Evolutionary conservation across 2,113 vertebrate genomes (phyloP).

Genomic region (Poecilia latipinna): DNA sequence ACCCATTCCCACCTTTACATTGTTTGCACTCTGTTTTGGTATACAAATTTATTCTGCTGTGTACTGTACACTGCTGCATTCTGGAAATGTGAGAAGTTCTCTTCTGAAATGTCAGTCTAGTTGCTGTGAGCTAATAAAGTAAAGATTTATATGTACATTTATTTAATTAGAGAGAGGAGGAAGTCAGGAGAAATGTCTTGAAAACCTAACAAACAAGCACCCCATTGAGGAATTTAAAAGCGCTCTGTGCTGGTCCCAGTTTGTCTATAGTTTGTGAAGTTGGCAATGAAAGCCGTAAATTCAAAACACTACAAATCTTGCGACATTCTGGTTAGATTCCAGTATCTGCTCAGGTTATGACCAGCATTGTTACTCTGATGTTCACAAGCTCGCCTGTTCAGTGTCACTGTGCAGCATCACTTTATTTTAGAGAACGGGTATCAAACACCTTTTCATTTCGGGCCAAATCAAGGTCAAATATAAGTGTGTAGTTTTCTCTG

Average conservation of each 20-base stretch:
- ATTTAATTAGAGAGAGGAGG: neutral
- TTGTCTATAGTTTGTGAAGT: neutral
- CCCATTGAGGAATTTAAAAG: neutral
- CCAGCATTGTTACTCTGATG: neutral
- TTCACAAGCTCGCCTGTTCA: neutral
- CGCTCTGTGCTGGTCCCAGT: neutral
- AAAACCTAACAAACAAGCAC: neutral
- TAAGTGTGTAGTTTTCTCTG: too few relatives aligned
- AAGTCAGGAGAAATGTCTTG: neutral
- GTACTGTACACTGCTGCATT: constrained; percentile 30
- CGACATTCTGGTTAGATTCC: neutral
- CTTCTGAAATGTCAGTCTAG: neutral
- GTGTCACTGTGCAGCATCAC: neutral
- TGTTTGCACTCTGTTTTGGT: constrained; percentile 67
- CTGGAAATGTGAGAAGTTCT: constrained; percentile 38
- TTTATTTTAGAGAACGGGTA: neutral
- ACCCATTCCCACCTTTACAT: constrained; percentile 64
- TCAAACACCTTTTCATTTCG: too few relatives aligned
- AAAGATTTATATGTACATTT: neutral
- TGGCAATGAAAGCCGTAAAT: too few relatives aligned
- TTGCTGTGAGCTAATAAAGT: too few relatives aligned
- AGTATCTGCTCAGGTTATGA: neutral
- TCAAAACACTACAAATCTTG: neutral
- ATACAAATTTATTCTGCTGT: constrained; percentile 61
- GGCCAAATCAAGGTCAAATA: too few relatives aligned